These are phyloP conservation scores for Pseudococcus jackbeardsleyi DNA, from an alignment of 2,888 invertebrate species.

Conservation along the genomic window DNA sequence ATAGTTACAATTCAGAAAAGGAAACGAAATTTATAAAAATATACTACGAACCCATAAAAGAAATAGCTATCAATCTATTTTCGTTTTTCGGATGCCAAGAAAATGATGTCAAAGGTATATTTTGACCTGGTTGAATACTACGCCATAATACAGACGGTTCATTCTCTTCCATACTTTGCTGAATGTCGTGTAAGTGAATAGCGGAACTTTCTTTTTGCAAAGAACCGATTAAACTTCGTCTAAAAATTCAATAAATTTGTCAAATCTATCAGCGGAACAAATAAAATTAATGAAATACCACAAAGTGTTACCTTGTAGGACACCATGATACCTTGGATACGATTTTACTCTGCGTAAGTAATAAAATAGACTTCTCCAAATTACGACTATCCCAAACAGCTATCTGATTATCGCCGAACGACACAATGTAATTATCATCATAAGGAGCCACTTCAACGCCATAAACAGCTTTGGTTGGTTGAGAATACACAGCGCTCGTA, in stretches of 20 bases:
- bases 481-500: slow-evolving; percentile 77
- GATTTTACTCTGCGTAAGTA: slow-evolving; percentile 78
- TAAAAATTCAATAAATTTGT: slow-evolving; percentile 67
- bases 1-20: neutral
- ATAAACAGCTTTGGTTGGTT: slow-evolving; percentile 85
- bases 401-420: slow-evolving; percentile 85
- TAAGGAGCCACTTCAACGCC: slow-evolving; percentile 85
- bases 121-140: slow-evolving; percentile 73
- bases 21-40: slow-evolving; percentile 9
- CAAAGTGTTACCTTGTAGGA: slow-evolving; percentile 78
- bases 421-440: slow-evolving; percentile 84
- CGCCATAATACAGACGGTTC: slow-evolving; percentile 84
- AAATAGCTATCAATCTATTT: slow-evolving; percentile 81
- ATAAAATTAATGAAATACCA: neutral
- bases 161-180: slow-evolving; percentile 80
- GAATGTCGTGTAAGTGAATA: slow-evolving; percentile 88
- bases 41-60: slow-evolving; percentile 72
- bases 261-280: neutral
- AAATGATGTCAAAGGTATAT: slow-evolving; percentile 78
- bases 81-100: slow-evolving; percentile 90
- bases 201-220: slow-evolving; percentile 83
- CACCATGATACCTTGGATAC: slow-evolving; percentile 88
- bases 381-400: slow-evolving; percentile 90
- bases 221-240: slow-evolving; percentile 83
- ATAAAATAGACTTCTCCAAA: slow-evolving; percentile 86